A percentile compares a stretch with the other conserved stretches of the same genome.
Evolutionary conservation across 2,113 vertebrate genomes (phyloP).

Genomic region (Pelodiscus sinensis): DNA sequence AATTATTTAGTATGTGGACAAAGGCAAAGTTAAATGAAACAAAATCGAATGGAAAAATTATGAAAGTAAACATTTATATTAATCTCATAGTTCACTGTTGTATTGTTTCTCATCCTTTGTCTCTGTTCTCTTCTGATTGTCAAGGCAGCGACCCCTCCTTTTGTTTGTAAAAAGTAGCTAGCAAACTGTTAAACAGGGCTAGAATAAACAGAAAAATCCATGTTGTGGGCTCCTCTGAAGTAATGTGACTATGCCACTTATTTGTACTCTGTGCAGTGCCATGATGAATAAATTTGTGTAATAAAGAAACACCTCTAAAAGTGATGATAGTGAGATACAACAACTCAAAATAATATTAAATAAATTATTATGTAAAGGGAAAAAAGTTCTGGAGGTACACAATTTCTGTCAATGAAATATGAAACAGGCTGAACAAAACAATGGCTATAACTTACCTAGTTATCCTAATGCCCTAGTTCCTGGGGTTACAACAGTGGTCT

Average conservation of each 20-base stretch:
- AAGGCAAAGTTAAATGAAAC: background rate
- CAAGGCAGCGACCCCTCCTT: background rate
- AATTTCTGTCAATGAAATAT: background rate
- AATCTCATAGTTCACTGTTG: background rate
- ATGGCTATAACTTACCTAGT: background rate
- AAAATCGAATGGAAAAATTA: constrained; percentile 30
- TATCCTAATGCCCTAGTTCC: background rate
- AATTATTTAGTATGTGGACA: background rate
- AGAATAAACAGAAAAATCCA: background rate
- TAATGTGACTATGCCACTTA: background rate
- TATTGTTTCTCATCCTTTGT: background rate
- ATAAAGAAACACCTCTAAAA: background rate
- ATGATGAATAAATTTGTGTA: background rate
- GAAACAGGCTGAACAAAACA: background rate
- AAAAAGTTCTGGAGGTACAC: background rate
- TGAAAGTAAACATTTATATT: background rate
- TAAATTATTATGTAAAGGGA: background rate
- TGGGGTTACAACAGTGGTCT: background rate
- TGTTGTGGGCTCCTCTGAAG: background rate
- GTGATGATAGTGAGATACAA: background rate
- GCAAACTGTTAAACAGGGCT: background rate
- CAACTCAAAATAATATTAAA: background rate
- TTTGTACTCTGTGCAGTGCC: background rate
- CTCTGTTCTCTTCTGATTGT: background rate
- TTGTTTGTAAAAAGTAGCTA: background rate